Evolutionary conservation across 2,113 vertebrate species (phyloP), one percentile per base, ranked within the genome.

Genomic region (Paradoxurus hermaphroditus): DNA sequence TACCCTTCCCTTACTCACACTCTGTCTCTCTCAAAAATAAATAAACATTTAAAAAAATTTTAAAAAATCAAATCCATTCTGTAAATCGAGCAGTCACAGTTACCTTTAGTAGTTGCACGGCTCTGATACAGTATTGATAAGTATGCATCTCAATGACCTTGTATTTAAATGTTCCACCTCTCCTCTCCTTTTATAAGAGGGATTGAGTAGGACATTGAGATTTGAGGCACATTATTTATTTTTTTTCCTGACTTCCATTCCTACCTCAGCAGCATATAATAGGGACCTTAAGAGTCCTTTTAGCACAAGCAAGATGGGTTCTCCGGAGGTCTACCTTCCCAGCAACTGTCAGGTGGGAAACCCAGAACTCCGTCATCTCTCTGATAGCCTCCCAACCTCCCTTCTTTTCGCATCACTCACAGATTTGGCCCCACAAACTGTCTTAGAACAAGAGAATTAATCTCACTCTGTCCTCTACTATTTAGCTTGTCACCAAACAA

Each of bases 401-500:
- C 36, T 82, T 25, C 9, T 1, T 0, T n/a, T 23, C 41, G n/a
- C 25, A 34, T 92, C 11, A 16, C 51, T 56, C 36, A 59, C 0
- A 78, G 10, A 7, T 15, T 7, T 41, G 41, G 8, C 75, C 70
- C 9, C 7, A n/a, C 21, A 62, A 86, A 67, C 0, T 34, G 13
- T 13, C 51, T 77, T 31, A 41, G 8, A 68, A 27, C 27, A 5
- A 53, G 2, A 53, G 34, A 4, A 19, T 10, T 2, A 25, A 31
- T n/a, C 5, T n/a, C 67, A 34, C 18, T n/a, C n/a, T 49, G 2
- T 3, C 18, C 1, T 27, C 8, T 31, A 5, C 7, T 15, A 10
- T 4, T 68, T 34, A 56, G 2, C 11, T 62, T 46, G 7, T 49
- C 31, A 6, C 7, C 31, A 63, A 12, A 31, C 10, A 87, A 84